These are phyloP conservation scores for Wiebesia pumilae DNA, from an alignment of 1,140 invertebrate species.

Conservation along the genomic window DNA sequence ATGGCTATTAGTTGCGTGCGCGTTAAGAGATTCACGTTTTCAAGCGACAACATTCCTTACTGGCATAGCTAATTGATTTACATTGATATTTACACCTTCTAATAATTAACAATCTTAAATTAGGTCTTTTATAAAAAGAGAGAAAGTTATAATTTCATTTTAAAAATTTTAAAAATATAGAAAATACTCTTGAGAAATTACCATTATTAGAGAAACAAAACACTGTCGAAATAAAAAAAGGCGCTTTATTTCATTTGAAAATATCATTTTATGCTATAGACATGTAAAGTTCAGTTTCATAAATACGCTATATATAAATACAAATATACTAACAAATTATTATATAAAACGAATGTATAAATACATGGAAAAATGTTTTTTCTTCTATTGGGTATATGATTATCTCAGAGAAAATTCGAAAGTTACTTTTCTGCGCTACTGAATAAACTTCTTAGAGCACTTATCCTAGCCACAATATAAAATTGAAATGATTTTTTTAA, in stretches of 20 bases:
- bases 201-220: neutral
- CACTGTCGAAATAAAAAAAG: neutral
- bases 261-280: constrained; percentile 28
- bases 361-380: constrained; percentile 11
- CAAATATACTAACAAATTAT: constrained; percentile 56
- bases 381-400: neutral
- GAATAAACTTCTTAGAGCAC: neutral
- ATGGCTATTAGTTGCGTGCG: constrained; percentile 72
- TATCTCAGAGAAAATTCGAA: constrained; percentile 18
- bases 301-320: constrained; percentile 50
- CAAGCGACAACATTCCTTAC: constrained; percentile 48
- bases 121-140: too few relatives aligned
- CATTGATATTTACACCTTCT: neutral
- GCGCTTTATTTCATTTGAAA: constrained; percentile 29
- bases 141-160: too few relatives aligned
- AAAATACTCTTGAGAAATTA: neutral
- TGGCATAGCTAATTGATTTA: constrained; percentile 43
- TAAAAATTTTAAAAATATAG: too few relatives aligned
- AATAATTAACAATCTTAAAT: too few relatives aligned
- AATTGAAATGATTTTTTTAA: neutral
- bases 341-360: constrained; percentile 53
- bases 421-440: neutral
- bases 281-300: constrained; percentile 30
- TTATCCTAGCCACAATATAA: neutral
- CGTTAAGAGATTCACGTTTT: constrained; percentile 51